Base-by-base conservation (phyloP, 2,888 invertebrate species). In the Acanthacorydalis orientalis region DNA sequence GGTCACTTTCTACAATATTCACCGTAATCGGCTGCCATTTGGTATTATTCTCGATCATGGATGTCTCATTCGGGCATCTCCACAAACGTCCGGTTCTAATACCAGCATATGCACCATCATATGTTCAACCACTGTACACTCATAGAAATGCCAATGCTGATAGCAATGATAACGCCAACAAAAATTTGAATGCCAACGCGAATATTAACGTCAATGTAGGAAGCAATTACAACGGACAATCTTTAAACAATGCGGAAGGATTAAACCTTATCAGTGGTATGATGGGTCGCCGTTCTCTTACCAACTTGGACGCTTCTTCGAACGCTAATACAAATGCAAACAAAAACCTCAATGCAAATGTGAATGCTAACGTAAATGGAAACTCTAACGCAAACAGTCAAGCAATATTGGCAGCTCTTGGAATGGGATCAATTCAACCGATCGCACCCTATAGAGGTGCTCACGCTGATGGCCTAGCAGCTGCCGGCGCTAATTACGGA, bases 271-370 rank as follows among this genome's bases (percentile, higher is more conserved):
- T 12, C 12, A 11, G 6, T 6, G n/a, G 37, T 37, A 37, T 11
- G 3, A n/a, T 37, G 3, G 11, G 4, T 37, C 11, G n/a, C 6
- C n/a, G 12, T 37, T 11, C 37, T 12, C 11, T n/a, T 6, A 37
- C 4, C 37, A 37, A 37, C 12, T n/a, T 12, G n/a, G 12, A 12
- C 12, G 37, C 37, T 12, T n/a, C 37, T 11, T 12, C 23, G 9
- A 43, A 43, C n/a, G 43, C 43, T 15, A 43, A 43, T 9, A 31
- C 12, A 7, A 43, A 43, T 31, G 43, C 43, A 33, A 43, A 43
- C 31, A 23, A 12, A 14, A 43, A 43, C 31, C 32, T 11, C 12
- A 43, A 43, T 31, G 43, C 43, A 2, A 43, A 43, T 12, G 43
- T 43, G 4, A 43, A 43, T n/a, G 43, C 43, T 9, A 43, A 43